Evolutionary conservation across 2,888 invertebrate species (phyloP), one percentile per base, ranked within the genome.

Genomic region (Odontothrips loti): DNA sequence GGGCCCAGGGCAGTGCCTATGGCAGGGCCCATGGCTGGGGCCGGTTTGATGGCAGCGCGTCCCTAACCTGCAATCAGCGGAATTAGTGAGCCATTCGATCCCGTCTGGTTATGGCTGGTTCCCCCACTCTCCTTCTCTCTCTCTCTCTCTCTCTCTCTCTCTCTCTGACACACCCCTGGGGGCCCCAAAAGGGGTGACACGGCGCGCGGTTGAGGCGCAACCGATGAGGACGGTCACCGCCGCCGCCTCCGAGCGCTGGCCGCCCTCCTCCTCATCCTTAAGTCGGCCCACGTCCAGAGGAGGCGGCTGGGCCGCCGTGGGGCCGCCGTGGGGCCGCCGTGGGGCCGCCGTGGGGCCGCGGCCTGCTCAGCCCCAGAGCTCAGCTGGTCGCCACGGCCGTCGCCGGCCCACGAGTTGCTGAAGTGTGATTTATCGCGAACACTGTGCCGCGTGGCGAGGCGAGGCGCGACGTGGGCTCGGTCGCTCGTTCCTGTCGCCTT

Each of bases 391-490:
- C 68, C 68, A 10, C 15, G 51, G 51, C 51, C 15, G 51, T 51
- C 15, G 51, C 51, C 58, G 68, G 68, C 23, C 68, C 68, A 75
- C 68, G 27, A 75, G 68, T 75, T 75, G 68, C 68, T 75, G 68
- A 75, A 75, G 68, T 75, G 68, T 75, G 68, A 75, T 75, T 75
- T 75, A 75, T 75, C 58, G 68, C 23, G 68, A 75, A 8, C 23
- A 11, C 68, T 27, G 68, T 11, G n/a, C 68, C 68, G 68, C 27
- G 17, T 15, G 12, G 20, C 51, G 51, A 2, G 4, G 51, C 51
- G 58, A 6, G 58, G 20, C 20, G 17, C 58, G 58, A 58, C 58
- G 58, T 15, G 58, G 58, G 58, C 17, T 20, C 58, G 58, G 58
- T 58, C 58, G 58, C 20, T 58, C 58, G 58, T 58, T 58, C 34